Percentiles rank a stretch among this genome's conserved stretches.
Evolutionary conservation across 2,888 invertebrate species (phyloP).

Genomic region (Eupithecia vulgata): DNA sequence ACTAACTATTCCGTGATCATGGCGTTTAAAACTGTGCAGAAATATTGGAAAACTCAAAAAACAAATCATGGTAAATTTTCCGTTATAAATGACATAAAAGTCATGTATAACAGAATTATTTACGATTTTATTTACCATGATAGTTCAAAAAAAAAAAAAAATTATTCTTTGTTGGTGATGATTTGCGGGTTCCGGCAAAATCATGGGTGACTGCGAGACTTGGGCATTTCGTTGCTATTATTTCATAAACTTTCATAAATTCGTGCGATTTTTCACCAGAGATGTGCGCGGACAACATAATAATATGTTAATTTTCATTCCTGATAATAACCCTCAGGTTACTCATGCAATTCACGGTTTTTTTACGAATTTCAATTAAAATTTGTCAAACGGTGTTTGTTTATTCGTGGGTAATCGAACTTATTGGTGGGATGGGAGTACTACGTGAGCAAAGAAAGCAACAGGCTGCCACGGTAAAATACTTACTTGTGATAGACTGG

Average conservation of each 20-base stretch:
- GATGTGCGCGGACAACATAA: neutral
- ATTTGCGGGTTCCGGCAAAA: neutral
- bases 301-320: neutral
- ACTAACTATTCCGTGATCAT: no score
- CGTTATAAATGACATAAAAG: no score
- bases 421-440: neutral
- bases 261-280: neutral
- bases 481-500: slow-evolving; percentile 58
- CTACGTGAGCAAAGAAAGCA: neutral
- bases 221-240: neutral
- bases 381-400: no score
- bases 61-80: no score
- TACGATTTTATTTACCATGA: no score
- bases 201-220: neutral
- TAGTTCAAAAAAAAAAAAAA: no score
- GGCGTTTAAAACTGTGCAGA: no score
- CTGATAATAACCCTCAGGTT: neutral
- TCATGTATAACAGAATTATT: no score
- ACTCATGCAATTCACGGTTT: neutral
- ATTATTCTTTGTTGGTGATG: neutral
- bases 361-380: neutral
- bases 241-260: neutral
- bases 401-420: neutral
- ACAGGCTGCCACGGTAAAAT: neutral
- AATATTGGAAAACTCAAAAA: no score